Evolutionary conservation across 2,888 invertebrate species (phyloP).

Genomic region (Dicycla oo): DNA sequence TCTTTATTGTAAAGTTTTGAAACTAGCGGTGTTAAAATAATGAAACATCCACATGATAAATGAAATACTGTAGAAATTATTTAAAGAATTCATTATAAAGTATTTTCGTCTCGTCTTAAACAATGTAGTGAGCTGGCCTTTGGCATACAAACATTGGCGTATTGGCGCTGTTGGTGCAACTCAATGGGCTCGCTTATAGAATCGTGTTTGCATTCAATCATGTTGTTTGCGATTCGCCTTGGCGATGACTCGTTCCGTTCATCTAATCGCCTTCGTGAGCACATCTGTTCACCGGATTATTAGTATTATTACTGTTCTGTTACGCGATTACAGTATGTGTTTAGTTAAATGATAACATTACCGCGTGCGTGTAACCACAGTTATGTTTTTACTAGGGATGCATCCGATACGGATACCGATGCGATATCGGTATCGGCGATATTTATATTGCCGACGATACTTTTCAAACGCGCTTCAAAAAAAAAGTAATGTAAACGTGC

Average conservation of each 20-base stretch:
- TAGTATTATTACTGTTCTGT: slow-evolving; percentile 51
- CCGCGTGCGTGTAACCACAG: slow-evolving; percentile 8
- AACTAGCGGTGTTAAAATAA: slow-evolving; percentile 20
- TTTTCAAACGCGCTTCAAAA: no score
- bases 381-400: slow-evolving; percentile 8
- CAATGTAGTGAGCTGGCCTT: not conserved
- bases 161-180: slow-evolving; percentile 32
- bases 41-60: slow-evolving; percentile 8
- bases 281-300: slow-evolving; percentile 55
- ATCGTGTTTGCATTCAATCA: slow-evolving; percentile 65
- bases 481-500: no score
- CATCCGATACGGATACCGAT: no score
- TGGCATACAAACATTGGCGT: slow-evolving; percentile 20
- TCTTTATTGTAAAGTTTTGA: slow-evolving; percentile 24
- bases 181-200: slow-evolving; percentile 39
- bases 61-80: not conserved
- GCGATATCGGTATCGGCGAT: no score
- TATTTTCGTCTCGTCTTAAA: not conserved
- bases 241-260: slow-evolving; percentile 59
- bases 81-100: not conserved
- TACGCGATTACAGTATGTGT: slow-evolving; percentile 48
- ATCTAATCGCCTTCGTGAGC: slow-evolving; percentile 56
- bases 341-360: slow-evolving; percentile 57
- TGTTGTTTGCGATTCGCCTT: slow-evolving; percentile 64
- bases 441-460: no score